Conservation (phyloP, 2,113 vertebrate species). For the Pteropus alecto region DNA sequence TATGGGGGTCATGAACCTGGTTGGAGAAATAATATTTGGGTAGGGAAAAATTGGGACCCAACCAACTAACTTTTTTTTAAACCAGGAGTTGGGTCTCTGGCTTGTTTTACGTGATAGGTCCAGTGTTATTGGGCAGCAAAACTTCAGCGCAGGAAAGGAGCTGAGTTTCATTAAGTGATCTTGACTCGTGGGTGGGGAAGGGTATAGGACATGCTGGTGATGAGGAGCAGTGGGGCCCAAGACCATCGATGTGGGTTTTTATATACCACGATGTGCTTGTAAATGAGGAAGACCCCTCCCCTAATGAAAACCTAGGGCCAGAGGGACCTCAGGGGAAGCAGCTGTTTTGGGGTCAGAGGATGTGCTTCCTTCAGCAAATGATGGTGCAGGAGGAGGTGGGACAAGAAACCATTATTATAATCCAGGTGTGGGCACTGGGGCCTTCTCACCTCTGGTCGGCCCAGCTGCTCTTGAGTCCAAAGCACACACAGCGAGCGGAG, state of each 20-base stretch:
- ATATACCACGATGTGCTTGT: accelerated
- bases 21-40: not conserved
- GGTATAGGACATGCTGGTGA: accelerated
- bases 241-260: accelerated
- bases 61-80: not conserved
- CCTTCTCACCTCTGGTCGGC: not conserved
- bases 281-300: not conserved
- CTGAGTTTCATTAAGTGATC: not conserved
- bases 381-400: not conserved
- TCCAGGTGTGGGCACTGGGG: not conserved
- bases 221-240: accelerated
- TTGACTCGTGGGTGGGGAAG: no score
- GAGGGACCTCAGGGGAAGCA: accelerated
- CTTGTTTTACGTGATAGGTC: accelerated
- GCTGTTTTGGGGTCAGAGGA: not conserved
- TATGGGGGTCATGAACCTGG: accelerated
- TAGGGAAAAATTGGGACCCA: not conserved
- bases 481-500: not conserved
- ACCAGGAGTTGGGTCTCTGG: not conserved
- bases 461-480: not conserved
- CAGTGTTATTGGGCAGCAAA: accelerated
- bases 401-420: not conserved
- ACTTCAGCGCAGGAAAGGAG: accelerated
- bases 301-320: accelerated
- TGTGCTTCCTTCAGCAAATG: not conserved